A percentile compares a stretch with the other conserved stretches of the same genome.
Conservation (phyloP, 2,797 vertebrate genomes). For the Rhabdomys pumilio region DNA sequence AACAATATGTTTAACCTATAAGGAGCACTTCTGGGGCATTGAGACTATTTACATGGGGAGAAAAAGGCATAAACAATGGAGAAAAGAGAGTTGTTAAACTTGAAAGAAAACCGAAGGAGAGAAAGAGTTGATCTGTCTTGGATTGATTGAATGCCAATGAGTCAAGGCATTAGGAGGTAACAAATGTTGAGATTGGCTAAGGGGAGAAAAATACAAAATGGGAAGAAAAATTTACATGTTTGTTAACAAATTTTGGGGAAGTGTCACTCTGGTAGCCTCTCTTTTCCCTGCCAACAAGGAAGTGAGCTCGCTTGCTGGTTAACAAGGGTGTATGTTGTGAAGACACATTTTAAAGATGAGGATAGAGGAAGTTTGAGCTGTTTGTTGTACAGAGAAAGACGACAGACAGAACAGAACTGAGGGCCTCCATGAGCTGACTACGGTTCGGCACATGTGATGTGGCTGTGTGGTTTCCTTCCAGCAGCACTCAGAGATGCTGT, state of each 20-base stretch:
- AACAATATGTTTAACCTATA: not conserved
- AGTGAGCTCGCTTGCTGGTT: slow-evolving; percentile 17
- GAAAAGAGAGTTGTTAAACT: not conserved
- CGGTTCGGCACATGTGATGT: not conserved
- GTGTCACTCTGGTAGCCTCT: slow-evolving; percentile 32
- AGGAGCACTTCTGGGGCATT: not conserved
- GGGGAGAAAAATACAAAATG: not conserved
- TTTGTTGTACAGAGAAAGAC: not conserved
- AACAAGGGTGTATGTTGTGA: not conserved
- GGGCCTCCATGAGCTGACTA: not conserved
- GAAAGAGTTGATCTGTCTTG: not conserved
- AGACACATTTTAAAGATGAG: slow-evolving; percentile 24
- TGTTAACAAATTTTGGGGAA: slow-evolving; percentile 40
- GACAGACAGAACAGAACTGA: not conserved
- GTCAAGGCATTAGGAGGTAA: not conserved
- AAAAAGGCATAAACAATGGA: not conserved
- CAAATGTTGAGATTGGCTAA: not conserved
- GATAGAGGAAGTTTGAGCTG: slow-evolving; percentile 62
- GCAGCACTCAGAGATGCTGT: not conserved
- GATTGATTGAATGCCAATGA: not conserved
- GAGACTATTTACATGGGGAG: not conserved
- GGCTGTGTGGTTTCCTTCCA: slow-evolving; percentile 4
- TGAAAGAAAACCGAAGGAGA: not conserved
- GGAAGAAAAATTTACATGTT: slow-evolving; percentile 19
- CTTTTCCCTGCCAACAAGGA: slow-evolving; percentile 55